Evolutionary conservation across 2,113 vertebrate genomes (phyloP).

Genomic region (Megaceryle torquata): DNA sequence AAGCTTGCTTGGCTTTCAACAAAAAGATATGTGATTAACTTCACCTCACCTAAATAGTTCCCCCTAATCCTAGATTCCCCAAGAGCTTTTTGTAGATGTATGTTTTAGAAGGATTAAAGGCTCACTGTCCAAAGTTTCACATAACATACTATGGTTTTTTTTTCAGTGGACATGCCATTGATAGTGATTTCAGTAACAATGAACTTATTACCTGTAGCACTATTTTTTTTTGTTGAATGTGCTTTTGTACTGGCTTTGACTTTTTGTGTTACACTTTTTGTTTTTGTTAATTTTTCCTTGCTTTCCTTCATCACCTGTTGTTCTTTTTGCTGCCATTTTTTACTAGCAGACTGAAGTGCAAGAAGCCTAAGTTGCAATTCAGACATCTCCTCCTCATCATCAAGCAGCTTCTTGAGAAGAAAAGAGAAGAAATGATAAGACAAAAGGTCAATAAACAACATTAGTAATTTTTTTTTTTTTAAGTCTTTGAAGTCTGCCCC

Average conservation of each 20-base stretch:
- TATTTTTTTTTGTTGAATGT: slow-evolving; percentile 79
- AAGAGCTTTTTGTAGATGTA: neutral
- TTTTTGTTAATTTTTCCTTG: slow-evolving; percentile 88
- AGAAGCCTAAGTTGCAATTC: slow-evolving; percentile 94
- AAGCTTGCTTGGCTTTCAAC: slow-evolving; percentile 81
- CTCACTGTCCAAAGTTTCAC: neutral
- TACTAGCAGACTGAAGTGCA: slow-evolving; percentile 96
- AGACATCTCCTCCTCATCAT: slow-evolving; percentile 95
- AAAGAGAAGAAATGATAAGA: slow-evolving; percentile 6
- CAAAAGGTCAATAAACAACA: neutral
- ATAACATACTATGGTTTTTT: neutral
- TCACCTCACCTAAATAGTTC: neutral
- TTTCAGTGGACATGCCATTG: neutral
- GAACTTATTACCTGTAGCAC: slow-evolving; percentile 74
- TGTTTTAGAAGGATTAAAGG: neutral
- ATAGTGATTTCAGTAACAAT: neutral
- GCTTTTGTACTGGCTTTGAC: slow-evolving; percentile 75
- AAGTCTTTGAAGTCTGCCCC: neutral
- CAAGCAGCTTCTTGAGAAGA: slow-evolving; percentile 72
- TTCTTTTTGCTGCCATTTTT: slow-evolving; percentile 98
- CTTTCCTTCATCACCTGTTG: slow-evolving; percentile 96
- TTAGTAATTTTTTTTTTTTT: neutral
- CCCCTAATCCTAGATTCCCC: neutral
- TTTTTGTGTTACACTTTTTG: slow-evolving; percentile 75
- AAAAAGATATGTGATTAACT: neutral